phyloP scores from a whole-genome alignment of 2,797 vertebrate genomes.

The Danio tinwini region DNA sequence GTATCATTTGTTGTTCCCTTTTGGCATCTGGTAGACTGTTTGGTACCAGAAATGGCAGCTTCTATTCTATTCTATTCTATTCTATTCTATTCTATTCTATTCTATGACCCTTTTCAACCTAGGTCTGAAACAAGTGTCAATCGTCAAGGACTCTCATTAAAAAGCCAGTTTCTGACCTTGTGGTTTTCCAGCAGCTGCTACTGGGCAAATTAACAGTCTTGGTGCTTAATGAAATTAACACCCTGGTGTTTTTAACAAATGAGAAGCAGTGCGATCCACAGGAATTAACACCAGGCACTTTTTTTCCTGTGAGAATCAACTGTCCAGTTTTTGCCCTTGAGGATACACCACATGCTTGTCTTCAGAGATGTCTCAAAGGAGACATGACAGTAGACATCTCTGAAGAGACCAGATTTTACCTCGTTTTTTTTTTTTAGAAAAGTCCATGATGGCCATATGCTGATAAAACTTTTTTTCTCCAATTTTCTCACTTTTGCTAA shows the following conservation, averaged over 20 bases:
- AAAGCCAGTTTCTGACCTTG: conserved; percentile 46
- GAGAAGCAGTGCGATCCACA: conserved; percentile 23
- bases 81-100: background rate
- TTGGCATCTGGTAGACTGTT: no score
- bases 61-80: no score
- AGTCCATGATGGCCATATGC: conserved; percentile 39
- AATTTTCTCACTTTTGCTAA: background rate
- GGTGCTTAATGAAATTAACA: conserved; percentile 72
- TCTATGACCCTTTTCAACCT: background rate
- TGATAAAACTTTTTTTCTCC: conserved; percentile 13
- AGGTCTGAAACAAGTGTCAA: conserved; percentile 15
- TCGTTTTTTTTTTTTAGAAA: conserved; percentile 32
- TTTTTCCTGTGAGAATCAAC: conserved; percentile 36
- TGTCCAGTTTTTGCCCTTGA: conserved; percentile 48
- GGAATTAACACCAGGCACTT: conserved; percentile 37
- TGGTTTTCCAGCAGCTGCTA: conserved; percentile 63
- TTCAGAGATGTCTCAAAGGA: background rate
- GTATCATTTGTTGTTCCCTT: no score
- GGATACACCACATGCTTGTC: conserved; percentile 22
- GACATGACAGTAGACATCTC: conserved; percentile 40
- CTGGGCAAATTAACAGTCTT: conserved; percentile 64
- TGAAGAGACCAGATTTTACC: conserved; percentile 21
- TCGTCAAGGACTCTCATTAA: background rate
- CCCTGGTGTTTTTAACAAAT: conserved; percentile 63
- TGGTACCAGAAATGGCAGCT: no score